Conservation (phyloP, 2,888 invertebrate genomes). For the Exocentrus adspersus region DNA sequence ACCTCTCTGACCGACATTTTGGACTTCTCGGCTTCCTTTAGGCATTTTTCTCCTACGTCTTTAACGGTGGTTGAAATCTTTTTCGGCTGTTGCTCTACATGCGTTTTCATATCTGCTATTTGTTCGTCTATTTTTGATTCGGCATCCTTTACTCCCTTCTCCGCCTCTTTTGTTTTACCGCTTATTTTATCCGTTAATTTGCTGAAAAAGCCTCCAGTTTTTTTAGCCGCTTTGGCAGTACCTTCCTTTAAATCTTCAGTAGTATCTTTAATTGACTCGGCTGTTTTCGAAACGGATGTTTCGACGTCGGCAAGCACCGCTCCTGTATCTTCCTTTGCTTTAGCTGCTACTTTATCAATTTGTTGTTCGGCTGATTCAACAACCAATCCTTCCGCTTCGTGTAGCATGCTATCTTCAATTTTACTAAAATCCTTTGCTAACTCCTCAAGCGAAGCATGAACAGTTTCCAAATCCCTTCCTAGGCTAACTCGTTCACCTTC, state of each 20-base stretch:
- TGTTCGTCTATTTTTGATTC: not conserved
- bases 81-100: not conserved
- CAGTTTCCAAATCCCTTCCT: constrained; percentile 18
- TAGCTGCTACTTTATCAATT: constrained; percentile 10
- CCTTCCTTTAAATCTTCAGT: constrained; percentile 11
- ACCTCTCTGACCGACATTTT: not conserved
- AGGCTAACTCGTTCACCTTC: constrained; percentile 31
- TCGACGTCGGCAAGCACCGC: not conserved
- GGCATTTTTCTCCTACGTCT: no score
- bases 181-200: constrained; percentile 40
- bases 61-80: no score
- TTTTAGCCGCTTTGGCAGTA: constrained; percentile 33
- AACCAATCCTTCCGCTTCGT: no score
- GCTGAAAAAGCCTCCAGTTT: constrained; percentile 39
- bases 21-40: no score
- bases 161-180: constrained; percentile 38
- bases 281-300: not conserved
- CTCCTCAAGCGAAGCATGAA: not conserved
- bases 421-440: not conserved
- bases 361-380: not conserved
- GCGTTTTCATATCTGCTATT: not conserved
- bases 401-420: no score
- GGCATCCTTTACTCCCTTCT: constrained; percentile 28
- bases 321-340: constrained; percentile 1
- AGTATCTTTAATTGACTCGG: not conserved